Percentiles rank a stretch among this genome's conserved stretches.
Evolutionary conservation across 1,140 invertebrate species (phyloP).

Genomic region (Euura lappo): DNA sequence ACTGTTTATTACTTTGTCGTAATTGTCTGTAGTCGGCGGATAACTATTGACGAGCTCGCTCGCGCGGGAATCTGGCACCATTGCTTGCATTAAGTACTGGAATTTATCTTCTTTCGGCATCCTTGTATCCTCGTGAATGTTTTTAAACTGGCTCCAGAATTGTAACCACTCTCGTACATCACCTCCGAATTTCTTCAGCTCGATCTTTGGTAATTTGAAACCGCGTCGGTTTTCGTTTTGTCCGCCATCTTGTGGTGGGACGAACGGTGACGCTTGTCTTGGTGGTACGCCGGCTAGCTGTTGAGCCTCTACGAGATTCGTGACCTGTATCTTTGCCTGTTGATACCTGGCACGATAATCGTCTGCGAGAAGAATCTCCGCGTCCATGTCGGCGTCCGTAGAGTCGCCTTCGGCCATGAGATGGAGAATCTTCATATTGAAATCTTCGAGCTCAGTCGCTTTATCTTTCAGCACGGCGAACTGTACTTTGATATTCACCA

Average conservation of each 20-base stretch:
- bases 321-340: background rate
- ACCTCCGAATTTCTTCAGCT: conserved; percentile 27
- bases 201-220: conserved; percentile 38
- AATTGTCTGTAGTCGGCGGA: too few species aligned
- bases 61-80: too few species aligned
- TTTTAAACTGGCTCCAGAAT: too few species aligned
- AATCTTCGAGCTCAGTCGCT: background rate
- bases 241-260: too few species aligned
- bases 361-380: background rate
- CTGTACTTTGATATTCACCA: background rate
- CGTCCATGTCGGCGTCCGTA: background rate
- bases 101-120: too few species aligned
- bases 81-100: too few species aligned
- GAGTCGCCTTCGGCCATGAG: background rate
- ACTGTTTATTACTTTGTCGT: too few species aligned
- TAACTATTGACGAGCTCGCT: too few species aligned
- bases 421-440: background rate
- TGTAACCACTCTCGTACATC: too few species aligned
- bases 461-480: background rate
- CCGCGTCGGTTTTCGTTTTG: background rate
- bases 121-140: too few species aligned
- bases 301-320: background rate
- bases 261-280: too few species aligned
- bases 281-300: too few species aligned
- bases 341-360: background rate